phyloP scores from a whole-genome alignment of 1,140 invertebrate species.

The Zaprionus ornatus region DNA sequence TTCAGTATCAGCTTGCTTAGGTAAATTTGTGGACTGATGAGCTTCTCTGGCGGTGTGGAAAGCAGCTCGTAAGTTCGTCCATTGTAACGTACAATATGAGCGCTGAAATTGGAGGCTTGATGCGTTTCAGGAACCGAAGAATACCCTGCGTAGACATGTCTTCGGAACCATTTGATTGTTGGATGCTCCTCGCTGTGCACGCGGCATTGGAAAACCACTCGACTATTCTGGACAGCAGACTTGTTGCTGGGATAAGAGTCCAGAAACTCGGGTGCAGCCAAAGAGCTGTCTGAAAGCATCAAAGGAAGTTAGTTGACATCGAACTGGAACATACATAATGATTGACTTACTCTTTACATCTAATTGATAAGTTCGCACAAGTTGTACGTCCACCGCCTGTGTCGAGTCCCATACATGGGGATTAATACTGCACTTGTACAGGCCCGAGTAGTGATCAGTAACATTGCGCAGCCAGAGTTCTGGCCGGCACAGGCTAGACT shows the following conservation, averaged over 20 bases:
- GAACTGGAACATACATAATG: not conserved
- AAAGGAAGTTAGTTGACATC: not conserved
- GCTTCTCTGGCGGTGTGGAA: slow-evolving; percentile 60
- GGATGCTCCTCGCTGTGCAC: slow-evolving; percentile 76
- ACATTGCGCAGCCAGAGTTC: slow-evolving; percentile 72
- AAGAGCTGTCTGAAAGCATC: slow-evolving; percentile 53
- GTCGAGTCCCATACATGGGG: slow-evolving; percentile 57
- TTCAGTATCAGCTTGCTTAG: slow-evolving; percentile 79
- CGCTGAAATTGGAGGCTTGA: slow-evolving; percentile 56
- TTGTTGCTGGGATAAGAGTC: slow-evolving; percentile 74
- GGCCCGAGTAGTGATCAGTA: slow-evolving; percentile 74
- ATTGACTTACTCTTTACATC: slow-evolving; percentile 71
- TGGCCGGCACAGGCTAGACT: slow-evolving; percentile 67
- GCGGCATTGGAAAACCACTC: slow-evolving; percentile 77
- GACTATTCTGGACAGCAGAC: slow-evolving; percentile 44
- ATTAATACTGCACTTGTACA: slow-evolving; percentile 79
- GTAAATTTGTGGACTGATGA: slow-evolving; percentile 66
- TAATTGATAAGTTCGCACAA: slow-evolving; percentile 76
- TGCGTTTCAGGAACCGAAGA: slow-evolving; percentile 15
- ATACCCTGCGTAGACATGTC: slow-evolving; percentile 32
- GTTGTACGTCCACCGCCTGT: slow-evolving; percentile 63
- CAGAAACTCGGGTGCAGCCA: slow-evolving; percentile 72
- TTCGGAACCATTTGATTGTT: slow-evolving; percentile 77
- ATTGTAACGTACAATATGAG: slow-evolving; percentile 72
- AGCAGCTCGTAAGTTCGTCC: slow-evolving; percentile 72